Evolutionary conservation across 2,113 vertebrate species (phyloP).

Genomic region (Thalassarche chlororhynchos): DNA sequence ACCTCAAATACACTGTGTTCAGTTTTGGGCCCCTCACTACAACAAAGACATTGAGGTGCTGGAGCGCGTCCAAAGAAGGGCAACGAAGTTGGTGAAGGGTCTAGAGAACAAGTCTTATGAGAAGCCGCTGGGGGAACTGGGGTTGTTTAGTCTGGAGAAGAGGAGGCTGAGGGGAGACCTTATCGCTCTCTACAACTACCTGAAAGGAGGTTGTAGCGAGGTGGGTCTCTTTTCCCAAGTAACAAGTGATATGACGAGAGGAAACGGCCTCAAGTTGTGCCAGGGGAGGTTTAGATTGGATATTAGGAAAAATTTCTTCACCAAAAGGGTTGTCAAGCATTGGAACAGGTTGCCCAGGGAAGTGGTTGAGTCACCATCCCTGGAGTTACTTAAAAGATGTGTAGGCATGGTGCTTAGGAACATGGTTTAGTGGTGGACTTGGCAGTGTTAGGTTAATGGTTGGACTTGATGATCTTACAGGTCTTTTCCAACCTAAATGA

Average conservation of each 20-base stretch:
- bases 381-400: background rate
- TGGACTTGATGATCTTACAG: background rate
- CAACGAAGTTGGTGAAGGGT: background rate
- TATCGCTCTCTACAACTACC: background rate
- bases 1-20: background rate
- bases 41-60: background rate
- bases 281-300: background rate
- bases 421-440: background rate
- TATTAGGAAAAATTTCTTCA: background rate
- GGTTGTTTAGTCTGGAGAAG: background rate
- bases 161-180: background rate
- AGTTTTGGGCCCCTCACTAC: background rate
- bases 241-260: accelerated
- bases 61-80: background rate
- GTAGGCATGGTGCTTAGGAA: background rate
- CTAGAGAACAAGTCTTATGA: background rate
- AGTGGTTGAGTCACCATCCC: background rate
- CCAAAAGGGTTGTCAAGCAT: background rate
- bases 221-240: background rate
- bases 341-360: background rate
- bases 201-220: background rate
- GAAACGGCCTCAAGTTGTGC: background rate
- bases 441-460: background rate
- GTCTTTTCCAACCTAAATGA: background rate
- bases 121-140: background rate